These are phyloP conservation scores for Ylistrum balloti DNA, from an alignment of 1,140 invertebrate species.

Conservation along the genomic window DNA sequence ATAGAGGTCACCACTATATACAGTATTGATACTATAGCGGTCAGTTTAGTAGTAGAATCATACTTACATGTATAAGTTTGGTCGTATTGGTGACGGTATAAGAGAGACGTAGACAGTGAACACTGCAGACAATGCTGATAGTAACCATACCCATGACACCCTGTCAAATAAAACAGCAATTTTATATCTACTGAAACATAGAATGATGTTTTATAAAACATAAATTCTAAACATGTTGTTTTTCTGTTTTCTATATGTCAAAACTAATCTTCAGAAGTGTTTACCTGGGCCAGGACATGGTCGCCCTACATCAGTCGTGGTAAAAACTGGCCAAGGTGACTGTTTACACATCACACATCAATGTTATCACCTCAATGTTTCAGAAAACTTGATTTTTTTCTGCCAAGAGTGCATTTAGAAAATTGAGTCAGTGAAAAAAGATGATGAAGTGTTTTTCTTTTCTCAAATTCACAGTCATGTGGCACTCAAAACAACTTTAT, in stretches of 20 bases:
- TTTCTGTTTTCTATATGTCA: no score
- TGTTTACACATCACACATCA: no score
- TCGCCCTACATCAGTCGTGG: neutral
- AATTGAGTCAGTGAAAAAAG: no score
- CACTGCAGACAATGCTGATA: neutral
- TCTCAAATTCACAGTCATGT: neutral
- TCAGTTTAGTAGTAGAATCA: neutral
- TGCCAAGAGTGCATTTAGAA: neutral
- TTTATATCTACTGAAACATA: neutral
- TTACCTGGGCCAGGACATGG: neutral
- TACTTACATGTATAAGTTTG: constrained; percentile 54
- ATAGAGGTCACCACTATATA: no score
- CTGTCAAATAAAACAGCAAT: neutral
- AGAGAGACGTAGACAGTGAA: constrained; percentile 45
- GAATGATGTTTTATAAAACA: neutral
- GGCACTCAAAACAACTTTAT: neutral
- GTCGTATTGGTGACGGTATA: constrained; percentile 57
- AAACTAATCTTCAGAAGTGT: no score
- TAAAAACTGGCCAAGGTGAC: neutral
- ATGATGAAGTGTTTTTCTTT: neutral
- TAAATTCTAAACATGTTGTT: no score
- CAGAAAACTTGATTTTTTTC: no score
- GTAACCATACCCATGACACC: constrained; percentile 21
- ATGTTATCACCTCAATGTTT: no score
- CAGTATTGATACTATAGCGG: no score